A percentile compares a stretch with the other conserved stretches of the same genome.
Conservation (phyloP, 2,888 invertebrate species). For the Chelonus formosanus region DNA sequence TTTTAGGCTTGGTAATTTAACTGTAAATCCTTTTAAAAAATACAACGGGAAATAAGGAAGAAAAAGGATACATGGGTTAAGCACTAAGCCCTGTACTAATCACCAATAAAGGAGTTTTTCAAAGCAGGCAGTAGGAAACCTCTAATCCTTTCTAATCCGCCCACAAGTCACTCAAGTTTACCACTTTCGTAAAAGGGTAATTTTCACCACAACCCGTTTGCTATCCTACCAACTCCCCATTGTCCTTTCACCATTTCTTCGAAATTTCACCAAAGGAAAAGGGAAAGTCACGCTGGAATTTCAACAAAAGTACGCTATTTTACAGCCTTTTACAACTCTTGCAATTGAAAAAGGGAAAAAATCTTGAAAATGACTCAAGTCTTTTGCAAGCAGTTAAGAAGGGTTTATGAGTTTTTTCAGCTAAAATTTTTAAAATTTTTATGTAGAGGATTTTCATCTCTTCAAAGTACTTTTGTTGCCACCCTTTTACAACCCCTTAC, state of each 20-base stretch:
- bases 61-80: slow-evolving; percentile 55
- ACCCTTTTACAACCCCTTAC: slow-evolving; percentile 61
- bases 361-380: not conserved
- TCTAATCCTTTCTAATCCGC: slow-evolving; percentile 57
- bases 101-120: slow-evolving; percentile 59
- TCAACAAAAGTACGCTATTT: slow-evolving; percentile 27
- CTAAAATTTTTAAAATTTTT: no score
- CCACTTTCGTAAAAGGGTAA: slow-evolving; percentile 52
- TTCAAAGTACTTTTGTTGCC: slow-evolving; percentile 5
- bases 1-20: slow-evolving; percentile 36
- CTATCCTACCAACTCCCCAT: slow-evolving; percentile 46
- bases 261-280: slow-evolving; percentile 40
- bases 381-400: no score
- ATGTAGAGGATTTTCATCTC: no score
- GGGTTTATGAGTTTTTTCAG: no score
- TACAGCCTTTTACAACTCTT: slow-evolving; percentile 48
- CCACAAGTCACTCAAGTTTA: slow-evolving; percentile 48
- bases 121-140: slow-evolving; percentile 36
- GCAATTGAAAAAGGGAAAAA: slow-evolving; percentile 39
- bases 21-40: slow-evolving; percentile 55
- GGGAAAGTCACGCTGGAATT: slow-evolving; percentile 49
- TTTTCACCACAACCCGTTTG: slow-evolving; percentile 52
- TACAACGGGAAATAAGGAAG: slow-evolving; percentile 54
- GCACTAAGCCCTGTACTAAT: slow-evolving; percentile 55
- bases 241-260: slow-evolving; percentile 22